Evolutionary conservation across 2,888 invertebrate species (phyloP).

Genomic region (Cryptophagus acutangulus): DNA sequence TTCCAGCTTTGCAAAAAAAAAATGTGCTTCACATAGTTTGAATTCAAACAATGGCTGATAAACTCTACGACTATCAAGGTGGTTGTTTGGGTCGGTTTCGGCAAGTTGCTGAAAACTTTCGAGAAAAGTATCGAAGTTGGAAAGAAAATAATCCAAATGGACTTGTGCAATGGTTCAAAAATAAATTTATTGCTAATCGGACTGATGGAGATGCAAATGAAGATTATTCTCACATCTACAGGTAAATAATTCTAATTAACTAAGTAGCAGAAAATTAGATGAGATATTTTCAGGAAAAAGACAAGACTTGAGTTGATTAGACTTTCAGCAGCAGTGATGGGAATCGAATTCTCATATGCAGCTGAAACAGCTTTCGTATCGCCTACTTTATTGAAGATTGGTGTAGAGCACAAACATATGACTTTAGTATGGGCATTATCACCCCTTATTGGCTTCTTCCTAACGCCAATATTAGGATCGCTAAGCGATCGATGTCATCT

Average conservation of each 20-base stretch:
- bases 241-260: slow-evolving; percentile 48
- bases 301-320: slow-evolving; percentile 74
- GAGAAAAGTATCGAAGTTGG: slow-evolving; percentile 59
- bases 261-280: too few species aligned
- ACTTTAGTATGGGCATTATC: slow-evolving; percentile 94
- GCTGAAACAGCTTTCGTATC: slow-evolving; percentile 97
- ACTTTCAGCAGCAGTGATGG: slow-evolving; percentile 92
- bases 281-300: slow-evolving; percentile 64
- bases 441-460: slow-evolving; percentile 88
- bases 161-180: slow-evolving; percentile 51
- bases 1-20: too few species aligned
- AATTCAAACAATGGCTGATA: slow-evolving; percentile 67
- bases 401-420: slow-evolving; percentile 90
- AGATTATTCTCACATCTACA: slow-evolving; percentile 64
- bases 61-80: slow-evolving; percentile 76
- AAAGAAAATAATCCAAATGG: slow-evolving; percentile 58
- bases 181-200: slow-evolving; percentile 38
- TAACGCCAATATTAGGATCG: slow-evolving; percentile 88
- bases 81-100: slow-evolving; percentile 70
- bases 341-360: slow-evolving; percentile 95
- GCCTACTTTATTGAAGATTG: slow-evolving; percentile 87
- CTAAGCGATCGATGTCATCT: slow-evolving; percentile 84
- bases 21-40: too few species aligned
- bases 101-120: slow-evolving; percentile 59
- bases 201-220: slow-evolving; percentile 42